Percentiles rank a stretch among this genome's conserved stretches.
Conservation (phyloP, 2,797 vertebrate genomes). For the Myripristis jacobus region DNA sequence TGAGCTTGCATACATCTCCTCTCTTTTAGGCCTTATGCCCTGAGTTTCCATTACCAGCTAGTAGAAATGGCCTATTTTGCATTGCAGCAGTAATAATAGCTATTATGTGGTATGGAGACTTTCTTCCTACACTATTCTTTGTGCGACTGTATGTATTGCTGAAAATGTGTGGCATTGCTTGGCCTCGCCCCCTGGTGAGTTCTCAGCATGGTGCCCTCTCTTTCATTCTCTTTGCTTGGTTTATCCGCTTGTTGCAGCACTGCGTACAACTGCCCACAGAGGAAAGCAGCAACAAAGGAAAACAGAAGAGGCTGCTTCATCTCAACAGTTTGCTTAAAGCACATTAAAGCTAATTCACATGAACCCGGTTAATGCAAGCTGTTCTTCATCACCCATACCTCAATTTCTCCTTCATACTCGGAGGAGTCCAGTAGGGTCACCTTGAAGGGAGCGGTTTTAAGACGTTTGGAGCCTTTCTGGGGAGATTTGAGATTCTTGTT, state of each 20-base stretch:
- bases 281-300: constrained; percentile 46
- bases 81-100: constrained; percentile 34
- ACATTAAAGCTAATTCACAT: constrained; percentile 23
- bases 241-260: constrained; percentile 50
- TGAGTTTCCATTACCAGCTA: constrained; percentile 25
- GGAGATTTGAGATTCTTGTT: constrained; percentile 95
- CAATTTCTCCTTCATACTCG: constrained; percentile 91
- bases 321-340: constrained; percentile 31
- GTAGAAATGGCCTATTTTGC: constrained; percentile 38
- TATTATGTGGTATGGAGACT: constrained; percentile 31
- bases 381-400: constrained; percentile 82
- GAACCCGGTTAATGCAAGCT: constrained; percentile 27
- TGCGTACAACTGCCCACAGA: constrained; percentile 39
- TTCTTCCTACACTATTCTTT: constrained; percentile 31
- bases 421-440: constrained; percentile 92
- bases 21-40: constrained; percentile 5
- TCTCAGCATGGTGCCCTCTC: constrained; percentile 45
- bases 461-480: constrained; percentile 92
- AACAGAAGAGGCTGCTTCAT: constrained; percentile 1
- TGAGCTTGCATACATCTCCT: constrained; percentile 5
- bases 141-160: constrained; percentile 38
- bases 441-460: constrained; percentile 91
- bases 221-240: constrained; percentile 46
- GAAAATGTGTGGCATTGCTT: constrained; percentile 49
- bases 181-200: constrained; percentile 42